phyloP scores from a whole-genome alignment of 2,888 invertebrate species.

The Eumacrocentrus americanus region DNA sequence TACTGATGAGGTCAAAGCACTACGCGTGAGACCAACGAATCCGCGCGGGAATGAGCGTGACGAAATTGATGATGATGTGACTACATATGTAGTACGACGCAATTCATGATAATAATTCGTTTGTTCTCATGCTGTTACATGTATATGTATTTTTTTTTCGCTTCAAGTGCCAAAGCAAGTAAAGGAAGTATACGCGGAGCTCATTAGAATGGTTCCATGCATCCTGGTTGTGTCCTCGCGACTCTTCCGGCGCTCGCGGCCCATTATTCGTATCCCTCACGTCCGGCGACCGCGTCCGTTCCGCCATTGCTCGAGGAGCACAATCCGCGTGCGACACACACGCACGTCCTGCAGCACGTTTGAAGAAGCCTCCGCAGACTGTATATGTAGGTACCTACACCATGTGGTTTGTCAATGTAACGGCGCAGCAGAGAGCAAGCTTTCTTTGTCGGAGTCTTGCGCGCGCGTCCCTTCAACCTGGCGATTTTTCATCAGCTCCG shows the following conservation, averaged over 20 bases:
- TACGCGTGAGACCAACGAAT: constrained; percentile 5
- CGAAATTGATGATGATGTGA: not conserved
- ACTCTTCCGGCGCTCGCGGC: not conserved
- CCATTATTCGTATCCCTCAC: constrained; percentile 16
- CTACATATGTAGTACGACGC: not conserved
- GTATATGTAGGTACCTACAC: not conserved
- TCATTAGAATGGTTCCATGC: not conserved
- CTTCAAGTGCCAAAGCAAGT: too few species aligned
- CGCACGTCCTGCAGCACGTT: not conserved
- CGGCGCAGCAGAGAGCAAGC: constrained; percentile 33
- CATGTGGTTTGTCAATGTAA: constrained; percentile 50
- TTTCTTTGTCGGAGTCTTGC: constrained; percentile 35
- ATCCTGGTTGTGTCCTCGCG: not conserved
- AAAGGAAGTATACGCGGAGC: not conserved
- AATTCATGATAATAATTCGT: not conserved
- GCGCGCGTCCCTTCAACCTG: constrained; percentile 20
- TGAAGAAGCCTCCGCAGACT: not conserved
- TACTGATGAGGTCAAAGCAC: not conserved
- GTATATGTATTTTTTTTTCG: not conserved
- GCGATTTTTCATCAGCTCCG: constrained; percentile 31
- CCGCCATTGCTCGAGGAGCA: not conserved
- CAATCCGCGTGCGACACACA: not conserved
- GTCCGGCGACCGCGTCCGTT: constrained; percentile 7
- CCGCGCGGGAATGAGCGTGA: not conserved
- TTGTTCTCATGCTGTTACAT: not conserved